A percentile compares a stretch with the other conserved stretches of the same genome.
phyloP scores from a whole-genome alignment of 2,113 vertebrate genomes.

The Chroicocephalus ridibundus region DNA sequence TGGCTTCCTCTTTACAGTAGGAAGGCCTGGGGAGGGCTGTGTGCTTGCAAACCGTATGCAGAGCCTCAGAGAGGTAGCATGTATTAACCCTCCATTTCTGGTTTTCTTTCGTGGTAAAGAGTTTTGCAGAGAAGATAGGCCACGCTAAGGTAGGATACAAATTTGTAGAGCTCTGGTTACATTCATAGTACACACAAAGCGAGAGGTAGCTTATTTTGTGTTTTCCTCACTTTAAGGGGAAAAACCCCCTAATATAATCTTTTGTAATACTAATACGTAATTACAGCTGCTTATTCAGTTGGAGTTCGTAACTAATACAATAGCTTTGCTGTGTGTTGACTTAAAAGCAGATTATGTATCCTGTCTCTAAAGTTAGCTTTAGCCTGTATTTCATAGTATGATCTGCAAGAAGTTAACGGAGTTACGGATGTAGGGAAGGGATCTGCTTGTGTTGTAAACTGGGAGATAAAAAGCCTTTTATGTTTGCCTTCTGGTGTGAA shows the following conservation, averaged over 20 bases:
- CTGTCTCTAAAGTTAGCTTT: neutral
- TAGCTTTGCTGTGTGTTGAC: neutral
- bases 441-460: neutral
- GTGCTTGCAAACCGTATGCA: neutral
- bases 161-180: neutral
- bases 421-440: neutral
- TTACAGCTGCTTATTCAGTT: neutral
- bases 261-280: neutral
- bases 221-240: neutral
- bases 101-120: neutral
- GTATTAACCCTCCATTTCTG: neutral
- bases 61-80: neutral
- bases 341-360: neutral
- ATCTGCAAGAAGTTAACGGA: neutral
- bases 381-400: neutral
- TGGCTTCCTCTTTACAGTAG: neutral
- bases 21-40: neutral
- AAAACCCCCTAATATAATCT: neutral
- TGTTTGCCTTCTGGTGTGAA: neutral
- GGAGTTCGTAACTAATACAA: neutral
- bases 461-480: neutral
- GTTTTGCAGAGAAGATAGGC: neutral
- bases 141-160: neutral
- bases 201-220: neutral
- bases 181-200: neutral